Conservation (phyloP, 2,797 vertebrate species). For the Lutra lutra region DNA sequence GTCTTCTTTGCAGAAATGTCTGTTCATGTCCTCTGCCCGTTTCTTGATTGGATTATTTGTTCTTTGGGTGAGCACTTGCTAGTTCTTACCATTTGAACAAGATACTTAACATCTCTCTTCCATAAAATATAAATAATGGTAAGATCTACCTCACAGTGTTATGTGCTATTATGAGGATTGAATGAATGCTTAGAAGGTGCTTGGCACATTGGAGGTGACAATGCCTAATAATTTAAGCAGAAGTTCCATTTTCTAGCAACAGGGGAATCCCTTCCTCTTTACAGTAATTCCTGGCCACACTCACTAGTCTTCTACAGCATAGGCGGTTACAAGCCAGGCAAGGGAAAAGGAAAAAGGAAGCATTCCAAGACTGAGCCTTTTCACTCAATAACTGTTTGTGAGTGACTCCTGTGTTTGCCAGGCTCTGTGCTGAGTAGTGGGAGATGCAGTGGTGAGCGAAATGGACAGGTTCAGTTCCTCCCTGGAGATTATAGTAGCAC, state of each 20-base stretch:
- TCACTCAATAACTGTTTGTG: background rate
- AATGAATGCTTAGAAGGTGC: background rate
- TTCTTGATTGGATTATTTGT: no score
- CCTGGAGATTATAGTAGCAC: background rate
- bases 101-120: background rate
- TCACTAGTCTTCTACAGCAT: background rate
- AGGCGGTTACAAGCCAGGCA: background rate
- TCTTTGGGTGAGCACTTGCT: background rate
- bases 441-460: background rate
- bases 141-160: background rate
- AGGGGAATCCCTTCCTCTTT: background rate
- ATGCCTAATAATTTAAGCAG: background rate
- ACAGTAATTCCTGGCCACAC: background rate
- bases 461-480: background rate
- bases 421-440: background rate
- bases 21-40: no score
- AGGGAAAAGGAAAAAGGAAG: conserved; percentile 7
- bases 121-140: background rate
- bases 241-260: background rate
- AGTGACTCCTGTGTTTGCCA: background rate
- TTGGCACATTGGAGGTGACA: background rate
- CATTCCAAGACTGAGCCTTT: background rate
- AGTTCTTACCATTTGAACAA: background rate
- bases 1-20: no score
- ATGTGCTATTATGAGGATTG: background rate